Evolutionary conservation across 1,140 invertebrate species (phyloP).

Genomic region (Phymastichus coffea): DNA sequence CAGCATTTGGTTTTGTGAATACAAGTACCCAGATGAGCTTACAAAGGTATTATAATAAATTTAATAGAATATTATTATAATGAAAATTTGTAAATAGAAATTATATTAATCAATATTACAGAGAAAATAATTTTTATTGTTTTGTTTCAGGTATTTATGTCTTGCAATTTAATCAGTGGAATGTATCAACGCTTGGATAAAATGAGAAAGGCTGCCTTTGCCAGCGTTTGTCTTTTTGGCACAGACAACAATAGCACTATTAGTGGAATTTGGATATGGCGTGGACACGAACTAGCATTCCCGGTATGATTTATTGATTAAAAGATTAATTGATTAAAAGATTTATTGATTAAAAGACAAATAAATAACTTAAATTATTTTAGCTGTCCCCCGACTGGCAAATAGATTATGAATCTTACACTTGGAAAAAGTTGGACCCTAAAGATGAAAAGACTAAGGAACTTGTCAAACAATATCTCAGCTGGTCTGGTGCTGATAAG

Average conservation of each 20-base stretch:
- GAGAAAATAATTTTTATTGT: too few species aligned
- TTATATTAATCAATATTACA: slow-evolving; percentile 11
- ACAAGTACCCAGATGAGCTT: slow-evolving; percentile 94
- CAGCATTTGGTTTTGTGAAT: slow-evolving; percentile 97
- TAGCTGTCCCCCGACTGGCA: slow-evolving; percentile 89
- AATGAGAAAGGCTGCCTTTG: slow-evolving; percentile 95
- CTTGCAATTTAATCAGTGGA: slow-evolving; percentile 59
- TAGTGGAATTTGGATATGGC: slow-evolving; percentile 96
- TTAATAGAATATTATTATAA: too few species aligned
- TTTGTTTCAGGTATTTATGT: slow-evolving; percentile 54
- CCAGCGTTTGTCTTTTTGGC: slow-evolving; percentile 91
- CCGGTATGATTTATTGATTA: slow-evolving; percentile 56
- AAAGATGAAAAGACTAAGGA: slow-evolving; percentile 81
- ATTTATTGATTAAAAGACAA: not conserved
- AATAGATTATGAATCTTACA: slow-evolving; percentile 95
- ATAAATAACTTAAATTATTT: slow-evolving; percentile 37
- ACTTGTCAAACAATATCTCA: slow-evolving; percentile 89
- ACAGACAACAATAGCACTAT: slow-evolving; percentile 90
- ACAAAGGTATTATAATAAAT: slow-evolving; percentile 75
- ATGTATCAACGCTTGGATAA: slow-evolving; percentile 99
- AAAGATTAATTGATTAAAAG: not conserved
- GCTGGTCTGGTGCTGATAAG: slow-evolving; percentile 87
- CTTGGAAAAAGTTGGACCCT: slow-evolving; percentile 94
- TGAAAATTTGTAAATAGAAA: not conserved
- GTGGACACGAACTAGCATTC: slow-evolving; percentile 92